Percentiles rank a stretch among this genome's conserved stretches.
Conservation (phyloP, 1,140 invertebrate genomes). For the Eumaeus atala region DNA sequence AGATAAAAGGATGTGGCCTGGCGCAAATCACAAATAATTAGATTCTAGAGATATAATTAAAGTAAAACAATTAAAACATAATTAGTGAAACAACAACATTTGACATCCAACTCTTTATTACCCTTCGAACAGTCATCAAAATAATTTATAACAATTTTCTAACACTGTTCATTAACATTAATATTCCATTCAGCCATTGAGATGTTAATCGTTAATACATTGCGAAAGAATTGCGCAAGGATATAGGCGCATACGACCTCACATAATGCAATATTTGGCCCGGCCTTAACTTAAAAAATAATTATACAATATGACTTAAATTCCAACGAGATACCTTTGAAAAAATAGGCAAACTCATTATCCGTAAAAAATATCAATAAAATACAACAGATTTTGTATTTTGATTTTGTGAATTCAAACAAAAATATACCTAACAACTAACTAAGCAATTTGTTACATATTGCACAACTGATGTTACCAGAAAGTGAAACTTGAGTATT, state of each 20-base stretch:
- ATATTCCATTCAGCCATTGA: slow-evolving; percentile 70
- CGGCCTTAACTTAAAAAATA: slow-evolving; percentile 71
- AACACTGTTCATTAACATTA: slow-evolving; percentile 72
- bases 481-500: slow-evolving; percentile 69
- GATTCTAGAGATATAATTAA: too few relatives aligned
- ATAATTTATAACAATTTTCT: slow-evolving; percentile 77
- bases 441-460: slow-evolving; percentile 68
- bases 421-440: slow-evolving; percentile 70
- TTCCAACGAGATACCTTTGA: slow-evolving; percentile 38
- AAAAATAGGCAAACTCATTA: slow-evolving; percentile 33
- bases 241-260: slow-evolving; percentile 55
- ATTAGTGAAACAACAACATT: background rate
- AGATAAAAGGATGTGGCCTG: too few relatives aligned
- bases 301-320: slow-evolving; percentile 71
- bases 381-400: slow-evolving; percentile 71
- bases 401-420: slow-evolving; percentile 64
- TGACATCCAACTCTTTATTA: slow-evolving; percentile 77
- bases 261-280: slow-evolving; percentile 71
- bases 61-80: slow-evolving; percentile 33
- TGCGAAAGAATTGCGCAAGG: slow-evolving; percentile 52
- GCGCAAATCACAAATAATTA: too few relatives aligned
- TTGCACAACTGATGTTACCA: slow-evolving; percentile 68
- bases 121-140: slow-evolving; percentile 76
- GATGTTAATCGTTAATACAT: slow-evolving; percentile 63
- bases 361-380: slow-evolving; percentile 71